phyloP scores from a whole-genome alignment of 1,140 invertebrate species.

The Drosophila tropicalis region DNA sequence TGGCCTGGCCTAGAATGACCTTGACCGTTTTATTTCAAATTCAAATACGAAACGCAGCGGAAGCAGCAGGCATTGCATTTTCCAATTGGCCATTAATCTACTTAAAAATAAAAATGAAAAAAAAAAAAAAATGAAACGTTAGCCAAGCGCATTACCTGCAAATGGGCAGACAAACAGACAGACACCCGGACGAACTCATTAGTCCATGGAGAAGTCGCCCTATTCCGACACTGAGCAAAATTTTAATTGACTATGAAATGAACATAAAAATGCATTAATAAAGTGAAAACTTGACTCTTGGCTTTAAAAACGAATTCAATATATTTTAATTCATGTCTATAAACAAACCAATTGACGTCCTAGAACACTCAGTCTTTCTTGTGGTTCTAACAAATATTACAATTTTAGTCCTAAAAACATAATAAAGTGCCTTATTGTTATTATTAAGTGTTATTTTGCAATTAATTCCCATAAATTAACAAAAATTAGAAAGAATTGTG shows the following conservation, averaged over 20 bases:
- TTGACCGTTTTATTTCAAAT: slow-evolving; percentile 56
- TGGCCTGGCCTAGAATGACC: slow-evolving; percentile 37
- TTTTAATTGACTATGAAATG: neutral
- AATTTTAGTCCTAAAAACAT: no score
- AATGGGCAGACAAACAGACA: slow-evolving; percentile 22
- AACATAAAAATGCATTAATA: neutral
- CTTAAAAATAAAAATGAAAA: slow-evolving; percentile 19
- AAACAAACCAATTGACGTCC: no score
- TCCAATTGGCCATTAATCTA: slow-evolving; percentile 53
- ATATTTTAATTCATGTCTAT: no score
- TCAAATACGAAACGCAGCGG: slow-evolving; percentile 1
- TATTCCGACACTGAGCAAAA: slow-evolving; percentile 7
- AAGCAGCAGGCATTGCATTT: slow-evolving; percentile 28
- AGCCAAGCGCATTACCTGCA: slow-evolving; percentile 74
- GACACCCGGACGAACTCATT: slow-evolving; percentile 45
- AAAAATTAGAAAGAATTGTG: no score
- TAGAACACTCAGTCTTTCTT: no score
- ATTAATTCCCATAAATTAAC: no score
- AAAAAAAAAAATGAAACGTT: slow-evolving; percentile 37
- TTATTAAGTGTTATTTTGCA: no score
- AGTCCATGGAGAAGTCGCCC: slow-evolving; percentile 25
- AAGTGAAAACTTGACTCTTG: no score
- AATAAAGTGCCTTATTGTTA: no score
- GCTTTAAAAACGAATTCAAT: no score
- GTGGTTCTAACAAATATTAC: no score